Evolutionary conservation across 2,797 vertebrate genomes (phyloP), one percentile per base, ranked within the genome.

Genomic region (Scyliorhinus canicula): DNA sequence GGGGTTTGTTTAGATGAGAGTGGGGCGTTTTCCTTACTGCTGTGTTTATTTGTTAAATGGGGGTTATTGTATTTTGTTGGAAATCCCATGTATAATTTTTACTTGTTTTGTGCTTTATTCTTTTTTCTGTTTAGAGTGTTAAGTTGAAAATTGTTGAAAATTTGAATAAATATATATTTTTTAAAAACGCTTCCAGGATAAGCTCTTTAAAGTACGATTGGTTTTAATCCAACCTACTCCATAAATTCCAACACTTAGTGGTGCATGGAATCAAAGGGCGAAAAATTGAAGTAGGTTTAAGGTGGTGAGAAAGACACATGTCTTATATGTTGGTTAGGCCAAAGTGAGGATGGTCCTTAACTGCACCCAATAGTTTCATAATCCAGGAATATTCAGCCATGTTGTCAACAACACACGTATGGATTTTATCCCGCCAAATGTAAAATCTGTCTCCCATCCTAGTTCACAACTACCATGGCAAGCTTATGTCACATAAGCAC

Each of bases 131-230:
- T n/a, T n/a, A n/a, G n/a, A n/a, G n/a, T n/a, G n/a, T n/a, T n/a
- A n/a, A n/a, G n/a, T n/a, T n/a, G n/a, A n/a, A n/a, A n/a, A n/a
- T n/a, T n/a, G n/a, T n/a, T n/a, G n/a, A n/a, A n/a, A n/a, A n/a
- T n/a, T n/a, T n/a, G n/a, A n/a, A n/a, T n/a, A n/a, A n/a, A n/a
- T n/a, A n/a, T n/a, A n/a, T n/a, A n/a, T n/a, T n/a, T n/a, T n/a
- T 71, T 93, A 28, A 71, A 93, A 52, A n/a, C 47, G 11, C 4
- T 67, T 93, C 47, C 93, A 71, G 4, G 24, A 40, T 50, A 52
- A 14, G 44, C 44, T 93, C 96, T 96, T 95, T 40, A 67, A 95
- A 65, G 84, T 95, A 95, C 91, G 28, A 94, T 63, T 14, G 31
- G 79, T 0, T 63, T 95, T 69, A 50, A 71, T 52, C 14, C 57